Evolutionary conservation across 2,113 vertebrate species (phyloP), one percentile per base, ranked within the genome.

Genomic region (Paracanthobrama guichenoti): DNA sequence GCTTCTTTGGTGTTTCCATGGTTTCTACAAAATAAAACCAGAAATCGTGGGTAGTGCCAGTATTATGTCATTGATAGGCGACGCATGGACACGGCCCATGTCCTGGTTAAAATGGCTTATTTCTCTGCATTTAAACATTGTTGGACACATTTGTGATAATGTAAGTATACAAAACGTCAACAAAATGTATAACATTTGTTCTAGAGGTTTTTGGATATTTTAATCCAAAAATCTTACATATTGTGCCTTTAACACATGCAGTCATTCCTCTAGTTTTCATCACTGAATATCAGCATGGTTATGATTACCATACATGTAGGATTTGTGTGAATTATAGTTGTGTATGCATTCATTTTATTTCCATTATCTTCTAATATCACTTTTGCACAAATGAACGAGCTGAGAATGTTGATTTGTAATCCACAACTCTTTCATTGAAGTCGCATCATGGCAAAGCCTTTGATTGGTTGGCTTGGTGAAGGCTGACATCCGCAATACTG

Each of bases 391-490:
- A 13, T 14, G 69, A 46, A 14, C 1, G 1, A 24, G 22, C 69
- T 72, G 69, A 46, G 22, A 44, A 16, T 72, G 22, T 46, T n/a
- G 42, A 46, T 72, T 72, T 46, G 6, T 46, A 11, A 67, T 39
- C 66, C 35, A 39, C 31, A 22, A 22, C 31, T 22, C 31, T 69
- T 24, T 72, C 69, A 24, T 46, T 46, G 22, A 24, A 72, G 42
- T 46, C 46, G 39, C 69, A 46, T 72, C 69, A 46, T 72, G 42
- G 69, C 12, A 14, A 72, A 72, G 73, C 26, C 26, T 76, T n/a
- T 57, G 28, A 57, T 22, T 77, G 48, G 74, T 31, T 35, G 55
- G 22, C 3, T 3, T 42, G 76, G 22, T 9, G 14, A 35, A 60
- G 50, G 74, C 26, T 14, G 11, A 24, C 75, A 42, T 59, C 55